phyloP scores from a whole-genome alignment of 2,888 invertebrate genomes.

The Cephus runcator region DNA sequence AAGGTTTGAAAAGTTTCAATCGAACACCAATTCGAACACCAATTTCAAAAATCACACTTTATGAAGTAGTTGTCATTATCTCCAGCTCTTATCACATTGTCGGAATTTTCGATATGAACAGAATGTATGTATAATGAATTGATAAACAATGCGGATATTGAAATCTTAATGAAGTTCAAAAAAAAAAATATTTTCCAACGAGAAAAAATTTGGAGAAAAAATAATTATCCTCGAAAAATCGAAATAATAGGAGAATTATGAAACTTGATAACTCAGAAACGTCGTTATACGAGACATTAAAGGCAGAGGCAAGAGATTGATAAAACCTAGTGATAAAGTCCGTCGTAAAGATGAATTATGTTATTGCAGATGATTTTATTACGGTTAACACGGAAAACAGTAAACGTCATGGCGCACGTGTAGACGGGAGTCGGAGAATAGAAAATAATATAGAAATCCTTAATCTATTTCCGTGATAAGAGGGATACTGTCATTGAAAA shows the following conservation, averaged over 20 bases:
- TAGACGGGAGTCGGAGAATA: not conserved
- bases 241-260: not conserved
- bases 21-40: not conserved
- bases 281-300: not conserved
- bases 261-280: not conserved
- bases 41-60: not conserved
- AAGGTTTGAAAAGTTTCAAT: not conserved
- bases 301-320: not conserved
- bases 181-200: not conserved
- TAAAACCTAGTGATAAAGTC: not conserved
- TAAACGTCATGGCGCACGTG: not conserved
- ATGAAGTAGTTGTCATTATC: not conserved
- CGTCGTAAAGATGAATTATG: not conserved
- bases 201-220: not conserved
- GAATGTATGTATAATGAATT: not conserved
- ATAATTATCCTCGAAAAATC: not conserved
- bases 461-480: not conserved
- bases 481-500: not conserved
- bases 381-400: not conserved
- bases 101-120: no score
- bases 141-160: not conserved
- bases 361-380: not conserved
- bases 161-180: not conserved
- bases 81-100: no score
- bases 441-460: not conserved